Percentiles rank a stretch among this genome's conserved stretches.
phyloP scores from a whole-genome alignment of 2,113 vertebrate species.

The Heteronetta atricapilla region DNA sequence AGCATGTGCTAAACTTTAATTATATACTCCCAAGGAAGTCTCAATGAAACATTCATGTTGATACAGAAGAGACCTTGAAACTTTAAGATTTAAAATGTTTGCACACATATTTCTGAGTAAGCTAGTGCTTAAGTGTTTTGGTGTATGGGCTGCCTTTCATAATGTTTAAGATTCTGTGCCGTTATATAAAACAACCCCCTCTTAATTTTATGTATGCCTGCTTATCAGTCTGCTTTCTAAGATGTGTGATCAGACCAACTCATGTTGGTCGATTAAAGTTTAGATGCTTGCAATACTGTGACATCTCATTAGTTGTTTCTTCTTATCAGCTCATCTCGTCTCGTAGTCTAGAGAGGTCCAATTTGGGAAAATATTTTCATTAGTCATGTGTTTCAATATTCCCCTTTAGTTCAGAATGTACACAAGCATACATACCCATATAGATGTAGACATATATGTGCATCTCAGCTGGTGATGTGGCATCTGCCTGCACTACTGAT shows the following conservation, averaged over 20 bases:
- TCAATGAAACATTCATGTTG: not conserved
- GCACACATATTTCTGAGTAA: not conserved
- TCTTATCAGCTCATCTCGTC: not conserved
- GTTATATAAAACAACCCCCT: not conserved
- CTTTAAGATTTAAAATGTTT: not conserved
- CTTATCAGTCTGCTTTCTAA: not conserved
- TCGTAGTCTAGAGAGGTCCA: not conserved
- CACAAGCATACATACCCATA: not conserved
- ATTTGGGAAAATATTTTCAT: not conserved
- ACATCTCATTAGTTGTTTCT: too few relatives aligned
- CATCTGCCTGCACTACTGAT: not conserved
- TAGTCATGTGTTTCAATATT: not conserved
- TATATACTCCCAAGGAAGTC: not conserved
- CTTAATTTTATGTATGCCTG: not conserved
- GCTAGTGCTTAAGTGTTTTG: not conserved
- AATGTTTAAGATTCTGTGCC: not conserved
- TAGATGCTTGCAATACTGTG: not conserved
- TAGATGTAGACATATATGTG: not conserved
- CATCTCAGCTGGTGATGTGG: not conserved
- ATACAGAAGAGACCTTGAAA: not conserved
- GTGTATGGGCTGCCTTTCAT: not conserved
- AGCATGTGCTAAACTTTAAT: not conserved
- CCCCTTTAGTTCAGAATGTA: not conserved
- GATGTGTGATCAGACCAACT: not conserved
- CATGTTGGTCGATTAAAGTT: not conserved